Percentiles rank a stretch among this genome's conserved stretches.
Conservation (phyloP, 2,888 invertebrate genomes). For the Drosophila subsilvestris region DNA sequence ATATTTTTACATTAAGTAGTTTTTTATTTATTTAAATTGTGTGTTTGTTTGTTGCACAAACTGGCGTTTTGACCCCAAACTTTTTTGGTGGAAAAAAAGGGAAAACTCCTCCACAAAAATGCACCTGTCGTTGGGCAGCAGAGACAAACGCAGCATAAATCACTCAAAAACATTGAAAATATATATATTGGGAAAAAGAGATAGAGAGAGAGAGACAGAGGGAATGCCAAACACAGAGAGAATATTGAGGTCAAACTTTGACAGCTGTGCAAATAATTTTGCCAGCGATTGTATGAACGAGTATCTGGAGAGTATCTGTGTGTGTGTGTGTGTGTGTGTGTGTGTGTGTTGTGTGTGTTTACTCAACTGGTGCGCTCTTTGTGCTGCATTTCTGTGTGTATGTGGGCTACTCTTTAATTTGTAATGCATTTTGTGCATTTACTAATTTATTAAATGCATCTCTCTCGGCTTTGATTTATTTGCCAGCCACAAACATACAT, state of each 20-base stretch:
- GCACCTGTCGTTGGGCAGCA: slow-evolving; percentile 61
- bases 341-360: slow-evolving; percentile 7
- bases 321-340: slow-evolving; percentile 3
- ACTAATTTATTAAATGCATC: slow-evolving; percentile 77
- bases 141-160: slow-evolving; percentile 60
- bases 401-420: slow-evolving; percentile 62
- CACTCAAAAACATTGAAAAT: slow-evolving; percentile 70
- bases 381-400: slow-evolving; percentile 14
- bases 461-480: slow-evolving; percentile 66
- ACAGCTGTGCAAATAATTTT: slow-evolving; percentile 79
- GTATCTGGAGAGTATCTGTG: slow-evolving; percentile 9
- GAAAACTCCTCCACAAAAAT: slow-evolving; percentile 28
- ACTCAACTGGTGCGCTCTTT: slow-evolving; percentile 26
- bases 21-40: slow-evolving; percentile 43
- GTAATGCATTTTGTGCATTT: slow-evolving; percentile 72
- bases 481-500: slow-evolving; percentile 40
- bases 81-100: slow-evolving; percentile 5
- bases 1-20: slow-evolving; percentile 38
- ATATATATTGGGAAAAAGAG: slow-evolving; percentile 18
- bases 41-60: slow-evolving; percentile 29
- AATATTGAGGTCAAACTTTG: slow-evolving; percentile 74
- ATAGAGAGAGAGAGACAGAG: slow-evolving; percentile 4
- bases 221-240: slow-evolving; percentile 29
- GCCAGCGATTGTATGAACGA: slow-evolving; percentile 36
- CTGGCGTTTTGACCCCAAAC: slow-evolving; percentile 1